A percentile compares a stretch with the other conserved stretches of the same genome.
phyloP scores from a whole-genome alignment of 2,797 vertebrate genomes.

The Molossus alvarezi region DNA sequence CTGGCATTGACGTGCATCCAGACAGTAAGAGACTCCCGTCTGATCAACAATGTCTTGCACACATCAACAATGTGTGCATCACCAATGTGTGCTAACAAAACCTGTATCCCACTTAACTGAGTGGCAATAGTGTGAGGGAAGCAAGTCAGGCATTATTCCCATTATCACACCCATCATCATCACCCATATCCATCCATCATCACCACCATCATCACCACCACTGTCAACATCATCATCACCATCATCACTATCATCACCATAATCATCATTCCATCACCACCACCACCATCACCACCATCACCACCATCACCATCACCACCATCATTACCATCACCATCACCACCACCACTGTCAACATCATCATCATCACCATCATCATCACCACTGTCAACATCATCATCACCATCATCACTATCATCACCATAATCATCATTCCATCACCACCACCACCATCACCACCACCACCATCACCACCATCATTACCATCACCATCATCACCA shows the following conservation, averaged over 20 bases:
- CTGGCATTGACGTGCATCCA: not conserved
- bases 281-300: accelerated
- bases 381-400: accelerated
- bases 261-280: accelerated
- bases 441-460: accelerated
- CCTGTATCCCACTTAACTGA: not conserved
- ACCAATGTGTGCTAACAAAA: not conserved
- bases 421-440: accelerated
- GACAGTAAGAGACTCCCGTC: not conserved
- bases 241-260: accelerated
- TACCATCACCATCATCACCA: not conserved
- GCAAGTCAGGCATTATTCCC: not conserved
- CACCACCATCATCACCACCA: not conserved
- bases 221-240: accelerated
- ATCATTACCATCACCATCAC: accelerated
- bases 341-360: accelerated
- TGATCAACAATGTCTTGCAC: not conserved
- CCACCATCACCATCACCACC: accelerated
- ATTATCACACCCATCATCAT: not conserved
- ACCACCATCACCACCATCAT: accelerated
- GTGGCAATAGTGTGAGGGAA: not conserved
- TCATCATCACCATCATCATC: accelerated
- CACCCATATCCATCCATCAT: not conserved
- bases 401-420: accelerated
- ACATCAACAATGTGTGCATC: too few species aligned